Evolutionary conservation across 2,888 invertebrate species (phyloP), one percentile per base, ranked within the genome.

Genomic region (Rhingia campestris): DNA sequence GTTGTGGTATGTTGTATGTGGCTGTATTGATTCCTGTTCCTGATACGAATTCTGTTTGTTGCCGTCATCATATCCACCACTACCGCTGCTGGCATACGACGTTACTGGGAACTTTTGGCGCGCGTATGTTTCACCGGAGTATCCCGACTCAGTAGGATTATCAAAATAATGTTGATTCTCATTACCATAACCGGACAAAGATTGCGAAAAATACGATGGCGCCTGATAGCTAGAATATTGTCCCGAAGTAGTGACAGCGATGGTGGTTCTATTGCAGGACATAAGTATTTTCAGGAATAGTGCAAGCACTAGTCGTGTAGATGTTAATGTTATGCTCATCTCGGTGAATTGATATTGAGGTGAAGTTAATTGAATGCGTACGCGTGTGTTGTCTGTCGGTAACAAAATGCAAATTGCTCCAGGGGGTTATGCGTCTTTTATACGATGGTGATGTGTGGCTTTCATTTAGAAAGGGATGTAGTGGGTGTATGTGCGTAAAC

Each of bases 331-430:
- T 41, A 43, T 61, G 37, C 43, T 61, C 74, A 84, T 84, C 56
- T 75, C 51, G 32, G 30, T 61, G n/a, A 73, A 76, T 59, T 33
- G 43, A 63, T 41, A 32, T 73, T 51, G 58, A 67, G 69, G 51
- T 45, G 63, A 14, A 58, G 73, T 77, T 79, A 73, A 82, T 69
- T 67, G 77, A 73, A 79, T 74, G 73, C 73, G 77, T 73, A 64
- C 80, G 70, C 61, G 74, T 70, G 47, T 70, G 70, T 70, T 74
- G 79, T 75, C 45, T 66, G 80, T 74, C 74, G 74, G 80, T 79
- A 75, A 73, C 51, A 51, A 74, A 82, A 80, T 80, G 84, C 84
- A 84, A 84, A 80, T 84, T 80, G 74, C 64, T 22, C 47, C 53
- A 84, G 69, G 43, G 12, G 43, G 12, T 41, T 51, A 22, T 67